phyloP scores from a whole-genome alignment of 2,888 invertebrate species.

The Eurytoma californica region DNA sequence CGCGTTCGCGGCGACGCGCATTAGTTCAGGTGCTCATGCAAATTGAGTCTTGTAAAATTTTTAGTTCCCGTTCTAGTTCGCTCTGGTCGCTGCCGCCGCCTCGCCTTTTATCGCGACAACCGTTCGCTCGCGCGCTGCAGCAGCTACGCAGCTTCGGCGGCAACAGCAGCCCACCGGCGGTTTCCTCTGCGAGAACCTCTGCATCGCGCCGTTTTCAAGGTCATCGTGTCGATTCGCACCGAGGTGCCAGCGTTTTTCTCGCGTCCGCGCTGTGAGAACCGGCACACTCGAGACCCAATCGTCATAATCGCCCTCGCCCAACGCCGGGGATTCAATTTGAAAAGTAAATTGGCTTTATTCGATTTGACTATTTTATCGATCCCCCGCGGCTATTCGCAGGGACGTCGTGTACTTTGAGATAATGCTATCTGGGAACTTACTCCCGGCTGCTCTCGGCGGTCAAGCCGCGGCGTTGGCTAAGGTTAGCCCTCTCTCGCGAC shows the following conservation, averaged over 20 bases:
- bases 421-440: no score
- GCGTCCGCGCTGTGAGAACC: neutral
- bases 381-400: no score
- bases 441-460: no score
- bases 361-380: no score
- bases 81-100: neutral
- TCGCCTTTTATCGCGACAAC: slow-evolving; percentile 22
- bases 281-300: no score
- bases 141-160: neutral
- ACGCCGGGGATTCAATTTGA: no score
- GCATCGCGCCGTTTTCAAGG: slow-evolving; percentile 42
- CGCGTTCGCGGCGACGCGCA: neutral
- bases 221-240: slow-evolving; percentile 39
- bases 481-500: no score
- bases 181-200: slow-evolving; percentile 28
- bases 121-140: slow-evolving; percentile 1
- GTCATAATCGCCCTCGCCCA: no score
- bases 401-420: no score
- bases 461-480: no score
- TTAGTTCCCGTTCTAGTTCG: slow-evolving; percentile 48
- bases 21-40: slow-evolving; percentile 45
- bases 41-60: slow-evolving; percentile 50
- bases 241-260: neutral
- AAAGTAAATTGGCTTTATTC: no score
- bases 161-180: neutral